Evolutionary conservation across 2,113 vertebrate genomes (phyloP).

Genomic region (Gila orcuttii): DNA sequence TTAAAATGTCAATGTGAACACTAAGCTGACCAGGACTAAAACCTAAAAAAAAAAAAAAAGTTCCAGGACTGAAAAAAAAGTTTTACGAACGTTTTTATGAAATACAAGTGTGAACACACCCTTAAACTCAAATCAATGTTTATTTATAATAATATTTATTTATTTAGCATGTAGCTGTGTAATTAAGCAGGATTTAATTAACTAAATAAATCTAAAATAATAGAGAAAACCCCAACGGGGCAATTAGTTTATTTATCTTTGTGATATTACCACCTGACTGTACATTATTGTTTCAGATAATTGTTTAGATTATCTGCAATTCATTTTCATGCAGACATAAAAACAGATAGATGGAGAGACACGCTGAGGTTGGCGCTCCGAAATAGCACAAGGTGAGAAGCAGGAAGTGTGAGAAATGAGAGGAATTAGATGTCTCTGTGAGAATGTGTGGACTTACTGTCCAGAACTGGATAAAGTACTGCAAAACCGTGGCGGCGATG

Average conservation of each 20-base stretch:
- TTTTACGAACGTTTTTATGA: too few relatives aligned
- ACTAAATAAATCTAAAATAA: background rate
- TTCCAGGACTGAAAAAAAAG: too few relatives aligned
- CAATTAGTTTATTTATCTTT: background rate
- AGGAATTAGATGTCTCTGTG: background rate
- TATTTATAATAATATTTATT: background rate
- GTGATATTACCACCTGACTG: background rate
- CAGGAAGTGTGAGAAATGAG: background rate
- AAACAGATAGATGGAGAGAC: background rate
- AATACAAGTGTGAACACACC: too few relatives aligned
- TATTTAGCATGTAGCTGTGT: background rate
- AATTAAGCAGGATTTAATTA: background rate
- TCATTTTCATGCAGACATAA: background rate
- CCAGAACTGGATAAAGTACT: slow-evolving; percentile 98
- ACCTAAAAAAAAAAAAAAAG: too few relatives aligned
- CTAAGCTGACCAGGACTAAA: too few relatives aligned
- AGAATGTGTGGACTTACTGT: slow-evolving; percentile 85
- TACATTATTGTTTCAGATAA: background rate
- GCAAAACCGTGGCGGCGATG: slow-evolving; percentile 91
- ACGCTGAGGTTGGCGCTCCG: background rate
- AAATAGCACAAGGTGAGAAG: background rate
- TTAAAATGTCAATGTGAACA: too few relatives aligned
- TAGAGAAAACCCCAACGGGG: background rate
- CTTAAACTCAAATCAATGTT: background rate
- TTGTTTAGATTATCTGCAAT: background rate